Evolutionary conservation across 2,797 vertebrate genomes (phyloP).

Genomic region (Cuculus canorus): DNA sequence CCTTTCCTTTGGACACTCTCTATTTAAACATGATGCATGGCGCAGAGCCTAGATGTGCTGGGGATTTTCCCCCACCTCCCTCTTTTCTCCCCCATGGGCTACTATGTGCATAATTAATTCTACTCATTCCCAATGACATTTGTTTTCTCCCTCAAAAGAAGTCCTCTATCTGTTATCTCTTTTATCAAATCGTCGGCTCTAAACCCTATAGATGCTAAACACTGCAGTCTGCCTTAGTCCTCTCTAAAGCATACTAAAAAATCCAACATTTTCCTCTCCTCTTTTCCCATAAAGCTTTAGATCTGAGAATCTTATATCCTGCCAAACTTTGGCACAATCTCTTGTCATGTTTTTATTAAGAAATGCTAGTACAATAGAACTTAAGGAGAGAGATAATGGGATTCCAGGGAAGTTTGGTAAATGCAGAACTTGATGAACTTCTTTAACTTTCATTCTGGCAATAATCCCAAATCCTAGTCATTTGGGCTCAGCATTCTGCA

Average conservation of each 20-base stretch:
- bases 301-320: background rate
- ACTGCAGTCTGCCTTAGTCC: background rate
- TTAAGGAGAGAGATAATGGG: background rate
- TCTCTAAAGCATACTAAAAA: background rate
- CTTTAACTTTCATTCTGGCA: background rate
- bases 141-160: slow-evolving; percentile 8
- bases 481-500: background rate
- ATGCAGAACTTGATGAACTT: background rate
- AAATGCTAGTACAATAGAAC: background rate
- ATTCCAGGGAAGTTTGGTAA: background rate
- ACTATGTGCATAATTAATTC: slow-evolving; percentile 46
- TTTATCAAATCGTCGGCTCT: background rate
- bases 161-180: background rate
- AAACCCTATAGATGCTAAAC: background rate
- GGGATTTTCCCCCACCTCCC: background rate
- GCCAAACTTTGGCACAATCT: background rate
- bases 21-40: slow-evolving; percentile 44
- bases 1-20: slow-evolving; percentile 24
- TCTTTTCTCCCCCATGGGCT: background rate
- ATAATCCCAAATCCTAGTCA: background rate
- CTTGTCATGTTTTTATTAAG: background rate
- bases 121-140: background rate
- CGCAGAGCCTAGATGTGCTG: slow-evolving; percentile 5
- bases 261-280: background rate
- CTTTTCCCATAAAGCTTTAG: background rate